phyloP scores from a whole-genome alignment of 2,888 invertebrate genomes.

The Rugalucina vietnamica region DNA sequence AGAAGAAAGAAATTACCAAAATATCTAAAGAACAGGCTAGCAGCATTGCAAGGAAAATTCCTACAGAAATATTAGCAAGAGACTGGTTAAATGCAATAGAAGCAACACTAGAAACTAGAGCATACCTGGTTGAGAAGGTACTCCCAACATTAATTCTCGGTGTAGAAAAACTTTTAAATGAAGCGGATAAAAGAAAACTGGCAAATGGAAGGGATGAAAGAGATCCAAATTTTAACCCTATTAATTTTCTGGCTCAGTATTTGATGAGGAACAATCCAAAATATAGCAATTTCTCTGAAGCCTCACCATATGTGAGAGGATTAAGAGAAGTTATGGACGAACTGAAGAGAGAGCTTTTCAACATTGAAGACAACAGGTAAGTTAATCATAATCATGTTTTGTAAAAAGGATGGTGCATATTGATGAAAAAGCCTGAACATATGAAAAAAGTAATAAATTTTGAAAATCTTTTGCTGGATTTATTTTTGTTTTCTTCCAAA shows the following conservation, averaged over 20 bases:
- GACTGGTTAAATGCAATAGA: constrained; percentile 81
- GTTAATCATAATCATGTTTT: constrained; percentile 18
- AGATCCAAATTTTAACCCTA: constrained; percentile 83
- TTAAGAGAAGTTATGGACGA: constrained; percentile 81
- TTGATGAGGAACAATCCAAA: constrained; percentile 84
- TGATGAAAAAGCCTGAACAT: too few relatives aligned
- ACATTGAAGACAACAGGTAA: constrained; percentile 83
- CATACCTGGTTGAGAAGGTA: constrained; percentile 82
- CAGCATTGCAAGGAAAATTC: constrained; percentile 81
- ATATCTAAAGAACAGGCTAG: constrained; percentile 77
- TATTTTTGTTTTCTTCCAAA: too few relatives aligned
- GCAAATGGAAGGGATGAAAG: constrained; percentile 71
- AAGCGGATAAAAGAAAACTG: constrained; percentile 80
- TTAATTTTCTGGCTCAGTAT: constrained; percentile 83
- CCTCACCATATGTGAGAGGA: constrained; percentile 83
- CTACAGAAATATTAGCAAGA: constrained; percentile 81
- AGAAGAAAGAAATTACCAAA: constrained; percentile 76
- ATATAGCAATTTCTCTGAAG: constrained; percentile 83
- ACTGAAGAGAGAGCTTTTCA: constrained; percentile 81
- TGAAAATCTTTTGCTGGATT: too few relatives aligned
- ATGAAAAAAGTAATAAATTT: too few relatives aligned
- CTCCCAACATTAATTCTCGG: constrained; percentile 83
- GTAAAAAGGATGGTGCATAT: too few relatives aligned
- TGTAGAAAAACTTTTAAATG: constrained; percentile 82
- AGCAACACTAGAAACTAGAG: constrained; percentile 80